A percentile compares a stretch with the other conserved stretches of the same genome.
Evolutionary conservation across 2,888 invertebrate species (phyloP).

Genomic region (Leptarthrus brevirostris): DNA sequence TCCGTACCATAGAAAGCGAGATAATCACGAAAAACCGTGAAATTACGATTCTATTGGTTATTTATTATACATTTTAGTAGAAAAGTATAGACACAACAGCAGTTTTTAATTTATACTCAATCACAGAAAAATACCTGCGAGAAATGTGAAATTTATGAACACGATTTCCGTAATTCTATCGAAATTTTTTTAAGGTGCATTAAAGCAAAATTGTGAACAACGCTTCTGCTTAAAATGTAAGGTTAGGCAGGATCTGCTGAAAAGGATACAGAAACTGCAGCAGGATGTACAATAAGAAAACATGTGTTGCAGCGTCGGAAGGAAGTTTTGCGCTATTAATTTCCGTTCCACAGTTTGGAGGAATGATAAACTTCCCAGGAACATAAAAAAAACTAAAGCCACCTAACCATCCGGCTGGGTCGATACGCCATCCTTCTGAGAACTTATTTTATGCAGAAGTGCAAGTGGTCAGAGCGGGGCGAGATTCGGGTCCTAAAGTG

Average conservation of each 20-base stretch:
- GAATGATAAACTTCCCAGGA: conserved; percentile 37
- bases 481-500: conserved; percentile 31
- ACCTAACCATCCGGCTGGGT: conserved; percentile 2
- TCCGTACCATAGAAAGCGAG: too few species aligned
- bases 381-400: conserved; percentile 7
- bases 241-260: not conserved
- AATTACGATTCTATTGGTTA: too few species aligned
- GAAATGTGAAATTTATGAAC: too few species aligned
- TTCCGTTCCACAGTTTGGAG: conserved; percentile 26
- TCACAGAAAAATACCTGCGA: too few species aligned
- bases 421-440: conserved; percentile 21
- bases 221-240: not conserved
- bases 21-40: too few species aligned
- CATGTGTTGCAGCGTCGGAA: conserved; percentile 40
- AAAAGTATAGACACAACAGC: too few species aligned
- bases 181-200: too few species aligned
- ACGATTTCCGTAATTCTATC: too few species aligned
- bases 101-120: too few species aligned
- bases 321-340: conserved; percentile 42
- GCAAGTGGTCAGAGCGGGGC: conserved; percentile 10
- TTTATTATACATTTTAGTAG: too few species aligned
- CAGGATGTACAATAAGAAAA: conserved; percentile 8
- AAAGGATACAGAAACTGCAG: not conserved
- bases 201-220: not conserved
- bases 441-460: conserved; percentile 19